These are phyloP conservation scores for Lytechinus variegatus DNA, from an alignment of 35 echinoderm and acorn worm species.

Conservation along the genomic window DNA sequence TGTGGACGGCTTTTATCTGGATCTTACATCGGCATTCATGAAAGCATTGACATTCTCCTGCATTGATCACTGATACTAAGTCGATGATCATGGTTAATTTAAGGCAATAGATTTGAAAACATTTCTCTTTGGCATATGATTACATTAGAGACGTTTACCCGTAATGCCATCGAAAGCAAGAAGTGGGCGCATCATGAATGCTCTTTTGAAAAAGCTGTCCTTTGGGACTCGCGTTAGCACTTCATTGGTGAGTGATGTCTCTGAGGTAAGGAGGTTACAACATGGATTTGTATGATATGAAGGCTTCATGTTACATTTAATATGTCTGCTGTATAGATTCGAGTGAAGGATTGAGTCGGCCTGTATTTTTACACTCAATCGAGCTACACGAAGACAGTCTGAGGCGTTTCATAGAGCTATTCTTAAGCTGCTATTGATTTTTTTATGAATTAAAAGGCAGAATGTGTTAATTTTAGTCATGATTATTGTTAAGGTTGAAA, in stretches of 20 bases:
- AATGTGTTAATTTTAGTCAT: no score
- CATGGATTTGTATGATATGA: background rate
- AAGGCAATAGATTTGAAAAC: background rate
- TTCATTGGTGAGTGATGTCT: constrained; percentile 22
- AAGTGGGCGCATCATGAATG: constrained; percentile 32
- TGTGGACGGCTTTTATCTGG: background rate
- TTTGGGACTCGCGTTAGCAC: constrained; percentile 22
- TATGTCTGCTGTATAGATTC: background rate
- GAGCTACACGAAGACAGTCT: background rate
- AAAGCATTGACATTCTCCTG: background rate
- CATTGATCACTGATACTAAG: background rate
- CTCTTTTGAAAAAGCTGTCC: constrained; percentile 46
- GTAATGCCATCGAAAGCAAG: constrained; percentile 37
- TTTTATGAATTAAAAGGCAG: no score
- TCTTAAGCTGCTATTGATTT: no score
- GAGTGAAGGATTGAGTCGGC: background rate
- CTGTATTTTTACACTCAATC: background rate
- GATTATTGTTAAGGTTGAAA: no score
- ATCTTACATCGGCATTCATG: background rate
- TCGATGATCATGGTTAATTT: background rate
- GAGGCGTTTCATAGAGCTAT: no score
- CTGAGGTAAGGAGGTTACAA: constrained; percentile 22
- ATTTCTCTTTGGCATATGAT: background rate
- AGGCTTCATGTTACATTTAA: background rate
- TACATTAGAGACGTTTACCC: background rate